Evolutionary conservation across 2,888 invertebrate genomes (phyloP).

Genomic region (Pandemis corylana): DNA sequence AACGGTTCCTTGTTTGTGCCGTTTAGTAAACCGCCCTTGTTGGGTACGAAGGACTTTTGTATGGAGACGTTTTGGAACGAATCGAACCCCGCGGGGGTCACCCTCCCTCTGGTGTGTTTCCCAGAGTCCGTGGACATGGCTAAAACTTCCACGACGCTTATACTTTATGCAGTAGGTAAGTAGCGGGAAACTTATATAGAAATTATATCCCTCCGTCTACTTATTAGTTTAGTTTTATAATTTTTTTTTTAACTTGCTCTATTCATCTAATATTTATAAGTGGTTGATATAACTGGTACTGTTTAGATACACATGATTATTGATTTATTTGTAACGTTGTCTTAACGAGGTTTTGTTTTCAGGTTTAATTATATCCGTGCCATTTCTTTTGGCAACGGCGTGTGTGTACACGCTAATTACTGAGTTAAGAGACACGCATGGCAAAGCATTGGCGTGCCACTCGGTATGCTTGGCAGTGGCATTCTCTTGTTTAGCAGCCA

Average conservation of each 20-base stretch:
- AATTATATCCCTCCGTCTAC: background rate
- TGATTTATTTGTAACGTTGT: background rate
- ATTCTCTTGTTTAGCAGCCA: constrained; percentile 82
- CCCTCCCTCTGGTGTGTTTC: constrained; percentile 84
- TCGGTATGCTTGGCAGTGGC: constrained; percentile 83
- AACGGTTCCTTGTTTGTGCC: constrained; percentile 86
- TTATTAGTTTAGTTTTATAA: background rate
- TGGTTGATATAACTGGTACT: no score
- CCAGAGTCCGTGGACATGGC: constrained; percentile 64
- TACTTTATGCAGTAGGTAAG: constrained; percentile 75
- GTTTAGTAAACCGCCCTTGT: constrained; percentile 70
- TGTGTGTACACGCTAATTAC: constrained; percentile 79
- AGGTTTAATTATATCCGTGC: constrained; percentile 82
- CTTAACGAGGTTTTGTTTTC: constrained; percentile 47
- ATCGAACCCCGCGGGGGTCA: constrained; percentile 73
- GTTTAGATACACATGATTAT: background rate
- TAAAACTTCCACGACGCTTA: constrained; percentile 68
- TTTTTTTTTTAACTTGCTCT: background rate
- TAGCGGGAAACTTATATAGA: constrained; percentile 22
- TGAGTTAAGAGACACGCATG: constrained; percentile 83
- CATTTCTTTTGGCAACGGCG: constrained; percentile 81
- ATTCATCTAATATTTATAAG: background rate
- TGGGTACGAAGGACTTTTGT: constrained; percentile 84
- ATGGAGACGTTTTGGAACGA: constrained; percentile 85
- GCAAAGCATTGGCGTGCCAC: constrained; percentile 84